phyloP scores from a whole-genome alignment of 2,888 invertebrate genomes.

The Julus scandinavius region DNA sequence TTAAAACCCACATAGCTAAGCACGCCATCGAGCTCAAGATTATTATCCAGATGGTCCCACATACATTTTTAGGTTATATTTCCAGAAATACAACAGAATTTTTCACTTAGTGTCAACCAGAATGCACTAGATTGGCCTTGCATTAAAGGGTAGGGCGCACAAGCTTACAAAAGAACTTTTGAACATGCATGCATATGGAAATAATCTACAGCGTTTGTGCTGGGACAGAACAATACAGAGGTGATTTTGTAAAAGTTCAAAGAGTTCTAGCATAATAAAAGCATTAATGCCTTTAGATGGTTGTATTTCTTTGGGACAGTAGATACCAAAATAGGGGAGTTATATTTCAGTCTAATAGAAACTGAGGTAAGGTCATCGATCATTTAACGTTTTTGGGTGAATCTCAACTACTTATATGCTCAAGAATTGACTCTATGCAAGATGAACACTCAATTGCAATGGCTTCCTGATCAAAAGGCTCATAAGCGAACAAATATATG shows the following conservation, averaged over 20 bases:
- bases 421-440: not conserved
- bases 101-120: not conserved
- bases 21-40: not conserved
- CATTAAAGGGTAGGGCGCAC: not conserved
- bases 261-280: not conserved
- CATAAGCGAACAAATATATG: not conserved
- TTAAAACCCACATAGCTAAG: not conserved
- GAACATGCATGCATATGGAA: constrained; percentile 24
- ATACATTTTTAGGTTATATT: constrained; percentile 3
- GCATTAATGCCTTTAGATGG: not conserved
- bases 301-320: not conserved
- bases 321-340: constrained; percentile 22
- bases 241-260: not conserved
- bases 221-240: not conserved
- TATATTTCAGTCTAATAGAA: not conserved
- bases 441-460: not conserved
- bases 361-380: not conserved
- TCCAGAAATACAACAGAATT: not conserved
- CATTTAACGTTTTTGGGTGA: not conserved
- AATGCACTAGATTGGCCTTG: not conserved
- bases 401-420: not conserved
- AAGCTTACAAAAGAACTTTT: constrained; percentile 12
- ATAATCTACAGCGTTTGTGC: constrained; percentile 28
- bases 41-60: not conserved
- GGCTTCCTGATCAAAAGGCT: constrained; percentile 1